These are phyloP conservation scores for Porites evermanni DNA, from an alignment of 92 coral and sea anemone genomes.

Conservation along the genomic window DNA sequence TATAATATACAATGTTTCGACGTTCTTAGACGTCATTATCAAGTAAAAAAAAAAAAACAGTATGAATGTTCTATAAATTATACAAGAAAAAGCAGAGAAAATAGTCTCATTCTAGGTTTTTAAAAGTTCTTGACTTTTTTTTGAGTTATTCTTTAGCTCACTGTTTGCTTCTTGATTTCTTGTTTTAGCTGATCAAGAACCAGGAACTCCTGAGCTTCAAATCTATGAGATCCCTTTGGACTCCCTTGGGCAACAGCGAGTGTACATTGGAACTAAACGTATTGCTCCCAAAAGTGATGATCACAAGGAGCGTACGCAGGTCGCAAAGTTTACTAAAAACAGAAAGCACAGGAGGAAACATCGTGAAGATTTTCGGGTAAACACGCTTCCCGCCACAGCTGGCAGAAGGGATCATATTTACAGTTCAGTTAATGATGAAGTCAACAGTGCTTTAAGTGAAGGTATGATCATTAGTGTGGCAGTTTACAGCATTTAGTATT, in stretches of 20 bases:
- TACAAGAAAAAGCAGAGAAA: no score
- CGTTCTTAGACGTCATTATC: no score
- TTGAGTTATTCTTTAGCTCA: not conserved
- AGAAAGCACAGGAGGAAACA: constrained; percentile 62
- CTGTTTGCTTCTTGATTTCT: constrained; percentile 1
- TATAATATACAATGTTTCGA: no score
- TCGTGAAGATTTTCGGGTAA: constrained; percentile 34
- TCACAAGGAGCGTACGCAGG: constrained; percentile 12
- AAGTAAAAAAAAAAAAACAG: no score
- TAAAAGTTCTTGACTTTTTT: no score
- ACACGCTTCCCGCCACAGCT: constrained; percentile 63
- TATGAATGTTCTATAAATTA: no score
- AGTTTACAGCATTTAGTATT: no score
- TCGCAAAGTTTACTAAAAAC: constrained; percentile 26
- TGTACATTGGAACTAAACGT: constrained; percentile 78
- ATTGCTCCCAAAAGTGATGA: constrained; percentile 73
- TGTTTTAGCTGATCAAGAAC: constrained; percentile 63
- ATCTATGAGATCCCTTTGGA: constrained; percentile 95
- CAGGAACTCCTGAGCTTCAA: constrained; percentile 81
- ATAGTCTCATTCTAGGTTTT: not conserved
- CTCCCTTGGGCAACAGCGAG: constrained; percentile 76
- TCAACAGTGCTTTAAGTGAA: constrained; percentile 68
- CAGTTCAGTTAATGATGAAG: constrained; percentile 72
- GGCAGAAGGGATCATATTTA: constrained; percentile 70
- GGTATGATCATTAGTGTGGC: constrained; percentile 22